Conservation (phyloP, 2,113 vertebrate species). For the Boleophthalmus pectinirostris region DNA sequence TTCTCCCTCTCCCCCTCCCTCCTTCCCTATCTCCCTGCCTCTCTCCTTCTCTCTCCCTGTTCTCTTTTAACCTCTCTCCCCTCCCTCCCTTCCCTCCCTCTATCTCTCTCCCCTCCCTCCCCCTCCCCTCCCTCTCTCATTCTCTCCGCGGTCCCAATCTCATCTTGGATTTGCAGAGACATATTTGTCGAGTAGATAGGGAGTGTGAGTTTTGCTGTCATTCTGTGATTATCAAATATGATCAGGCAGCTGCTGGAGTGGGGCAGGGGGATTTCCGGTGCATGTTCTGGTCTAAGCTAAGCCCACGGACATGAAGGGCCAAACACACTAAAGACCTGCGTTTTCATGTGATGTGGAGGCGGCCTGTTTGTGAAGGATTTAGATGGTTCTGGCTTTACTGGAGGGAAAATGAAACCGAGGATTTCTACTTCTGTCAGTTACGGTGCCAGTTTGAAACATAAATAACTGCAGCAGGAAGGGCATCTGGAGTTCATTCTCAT, state of each 20-base stretch:
- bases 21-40: no score
- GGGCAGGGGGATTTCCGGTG: conserved; percentile 34
- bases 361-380: conserved; percentile 16
- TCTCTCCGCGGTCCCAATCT: conserved; percentile 48
- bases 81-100: no score
- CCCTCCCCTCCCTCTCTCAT: neutral
- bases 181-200: conserved; percentile 59
- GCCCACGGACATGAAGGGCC: conserved; percentile 7
- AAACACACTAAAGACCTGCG: conserved; percentile 22
- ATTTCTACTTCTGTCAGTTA: neutral
- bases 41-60: no score
- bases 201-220: conserved; percentile 56
- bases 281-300: conserved; percentile 37
- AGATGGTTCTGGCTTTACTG: neutral
- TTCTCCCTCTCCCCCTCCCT: no score
- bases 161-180: conserved; percentile 46
- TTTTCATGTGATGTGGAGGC: neutral
- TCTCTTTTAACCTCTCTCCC: no score
- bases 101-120: conserved; percentile 6
- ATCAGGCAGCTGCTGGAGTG: conserved; percentile 53
- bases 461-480: neutral
- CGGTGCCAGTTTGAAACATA: neutral
- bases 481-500: no score
- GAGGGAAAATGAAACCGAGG: neutral
- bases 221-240: conserved; percentile 65